phyloP scores from a whole-genome alignment of 1,140 invertebrate species.

The Octopus bimaculoides region DNA sequence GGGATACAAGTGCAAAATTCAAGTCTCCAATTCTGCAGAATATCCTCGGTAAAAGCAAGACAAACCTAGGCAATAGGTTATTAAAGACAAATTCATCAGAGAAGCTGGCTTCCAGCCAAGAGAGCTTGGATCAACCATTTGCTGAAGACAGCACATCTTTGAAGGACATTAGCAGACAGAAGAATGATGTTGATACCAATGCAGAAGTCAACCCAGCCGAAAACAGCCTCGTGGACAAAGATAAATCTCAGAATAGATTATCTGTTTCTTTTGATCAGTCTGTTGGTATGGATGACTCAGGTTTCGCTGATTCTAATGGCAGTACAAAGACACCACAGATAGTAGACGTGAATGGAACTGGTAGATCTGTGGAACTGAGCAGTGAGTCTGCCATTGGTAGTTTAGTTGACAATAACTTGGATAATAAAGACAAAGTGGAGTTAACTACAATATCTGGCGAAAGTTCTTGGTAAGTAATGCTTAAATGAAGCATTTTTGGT shows the following conservation, averaged over 20 bases:
- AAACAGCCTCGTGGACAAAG: constrained; percentile 7
- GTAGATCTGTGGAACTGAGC: not conserved
- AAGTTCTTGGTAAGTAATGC: not conserved
- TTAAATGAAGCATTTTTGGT: not conserved
- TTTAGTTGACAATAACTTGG: constrained; percentile 11
- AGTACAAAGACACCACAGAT: constrained; percentile 5
- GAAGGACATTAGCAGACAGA: constrained; percentile 4
- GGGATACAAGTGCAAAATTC: constrained; percentile 29
- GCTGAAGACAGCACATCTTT: not conserved
- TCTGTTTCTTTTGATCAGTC: constrained; percentile 1
- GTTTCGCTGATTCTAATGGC: not conserved
- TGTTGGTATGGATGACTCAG: constrained; percentile 12
- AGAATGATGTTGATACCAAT: constrained; percentile 23
- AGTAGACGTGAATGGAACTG: constrained; percentile 1
- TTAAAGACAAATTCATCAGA: constrained; percentile 18
- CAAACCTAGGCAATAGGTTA: constrained; percentile 24
- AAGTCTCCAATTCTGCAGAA: constrained; percentile 42
- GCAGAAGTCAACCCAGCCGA: constrained; percentile 32
- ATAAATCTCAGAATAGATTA: constrained; percentile 6
- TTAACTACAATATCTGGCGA: not conserved
- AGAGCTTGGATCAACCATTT: not conserved
- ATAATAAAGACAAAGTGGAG: constrained; percentile 7
- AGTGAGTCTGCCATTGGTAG: constrained; percentile 4
- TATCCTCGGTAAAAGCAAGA: constrained; percentile 37
- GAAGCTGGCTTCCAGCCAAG: not conserved